A percentile compares a stretch with the other conserved stretches of the same genome.
Conservation (phyloP, 2,888 invertebrate genomes). For the Pherbina coryleti region DNA sequence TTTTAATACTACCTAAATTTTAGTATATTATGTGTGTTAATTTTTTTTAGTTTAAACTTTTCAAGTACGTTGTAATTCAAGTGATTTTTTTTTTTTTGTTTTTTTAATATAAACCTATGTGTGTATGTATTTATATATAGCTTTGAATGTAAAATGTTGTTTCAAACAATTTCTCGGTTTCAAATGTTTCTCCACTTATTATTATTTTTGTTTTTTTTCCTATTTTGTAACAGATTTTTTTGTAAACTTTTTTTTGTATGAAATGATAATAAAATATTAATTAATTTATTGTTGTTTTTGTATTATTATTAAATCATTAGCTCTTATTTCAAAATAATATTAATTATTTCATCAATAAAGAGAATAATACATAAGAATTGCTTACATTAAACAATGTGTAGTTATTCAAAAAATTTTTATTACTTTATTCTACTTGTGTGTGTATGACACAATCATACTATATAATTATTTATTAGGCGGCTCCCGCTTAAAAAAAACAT, state of each 20-base stretch:
- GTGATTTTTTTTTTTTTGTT: no score
- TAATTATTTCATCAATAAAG: constrained; percentile 8
- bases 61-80: no score
- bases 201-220: background rate
- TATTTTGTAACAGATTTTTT: background rate
- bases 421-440: background rate
- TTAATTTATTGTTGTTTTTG: background rate
- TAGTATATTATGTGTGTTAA: no score
- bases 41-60: no score
- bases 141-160: background rate
- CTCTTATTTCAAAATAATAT: constrained; percentile 23
- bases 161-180: background rate
- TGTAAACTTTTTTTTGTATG: constrained; percentile 2
- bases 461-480: background rate
- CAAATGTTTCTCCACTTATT: background rate
- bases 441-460: background rate
- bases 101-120: background rate
- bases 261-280: constrained; percentile 18
- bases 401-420: background rate
- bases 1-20: no score
- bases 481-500: background rate
- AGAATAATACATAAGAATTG: constrained; percentile 16
- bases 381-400: constrained; percentile 7
- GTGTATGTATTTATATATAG: background rate
- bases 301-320: constrained; percentile 14